These are phyloP conservation scores for Aleiodes sp. DNA, from an alignment of 1,140 invertebrate species.

Conservation along the genomic window DNA sequence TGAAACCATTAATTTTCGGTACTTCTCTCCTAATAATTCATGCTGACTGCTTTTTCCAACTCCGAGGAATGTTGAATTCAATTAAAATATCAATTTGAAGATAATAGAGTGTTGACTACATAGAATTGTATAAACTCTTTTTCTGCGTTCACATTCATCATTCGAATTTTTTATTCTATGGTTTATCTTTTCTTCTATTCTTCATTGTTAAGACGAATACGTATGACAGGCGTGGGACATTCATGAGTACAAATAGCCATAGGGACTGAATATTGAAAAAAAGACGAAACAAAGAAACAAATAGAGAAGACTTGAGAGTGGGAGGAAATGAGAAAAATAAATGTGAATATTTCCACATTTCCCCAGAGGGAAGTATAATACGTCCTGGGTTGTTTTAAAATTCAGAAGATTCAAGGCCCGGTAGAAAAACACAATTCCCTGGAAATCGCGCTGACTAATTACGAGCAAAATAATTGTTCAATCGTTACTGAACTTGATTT, in stretches of 20 bases:
- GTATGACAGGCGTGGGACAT: neutral
- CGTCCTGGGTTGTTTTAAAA: slow-evolving; percentile 9
- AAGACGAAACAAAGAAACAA: neutral
- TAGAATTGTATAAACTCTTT: too few relatives aligned
- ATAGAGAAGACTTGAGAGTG: too few relatives aligned
- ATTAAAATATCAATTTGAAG: slow-evolving; percentile 4
- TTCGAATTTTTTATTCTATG: too few relatives aligned
- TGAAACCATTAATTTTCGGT: slow-evolving; percentile 25
- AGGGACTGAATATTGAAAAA: neutral
- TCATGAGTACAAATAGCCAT: neutral
- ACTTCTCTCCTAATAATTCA: neutral
- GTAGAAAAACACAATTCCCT: neutral
- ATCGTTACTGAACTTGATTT: too few relatives aligned
- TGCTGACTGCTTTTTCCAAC: neutral
- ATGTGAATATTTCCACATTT: slow-evolving; percentile 18
- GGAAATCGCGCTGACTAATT: neutral
- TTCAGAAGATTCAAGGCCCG: neutral
- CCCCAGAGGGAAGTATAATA: neutral
- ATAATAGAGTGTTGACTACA: neutral
- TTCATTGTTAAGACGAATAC: too few relatives aligned
- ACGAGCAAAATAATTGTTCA: too few relatives aligned
- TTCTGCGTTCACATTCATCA: too few relatives aligned
- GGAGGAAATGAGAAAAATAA: neutral
- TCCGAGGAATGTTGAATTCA: slow-evolving; percentile 13
- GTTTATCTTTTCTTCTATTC: too few relatives aligned